Percentiles rank a stretch among this genome's conserved stretches.
Evolutionary conservation across 2,797 vertebrate species (phyloP).

Genomic region (Streptopelia turtur): DNA sequence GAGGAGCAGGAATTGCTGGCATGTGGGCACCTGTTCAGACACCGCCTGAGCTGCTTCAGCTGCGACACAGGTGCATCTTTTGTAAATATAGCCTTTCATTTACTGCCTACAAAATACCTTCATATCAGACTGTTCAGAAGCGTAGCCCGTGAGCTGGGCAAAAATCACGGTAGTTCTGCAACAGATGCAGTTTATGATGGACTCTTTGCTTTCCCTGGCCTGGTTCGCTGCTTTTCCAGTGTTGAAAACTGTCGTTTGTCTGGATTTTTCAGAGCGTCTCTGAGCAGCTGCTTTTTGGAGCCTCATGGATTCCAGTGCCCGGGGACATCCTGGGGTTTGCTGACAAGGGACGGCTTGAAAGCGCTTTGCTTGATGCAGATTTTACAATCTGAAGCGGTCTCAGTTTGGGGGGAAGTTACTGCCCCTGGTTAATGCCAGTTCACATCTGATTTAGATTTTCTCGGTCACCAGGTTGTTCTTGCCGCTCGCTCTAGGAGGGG

Average conservation of each 20-base stretch:
- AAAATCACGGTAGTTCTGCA: not conserved
- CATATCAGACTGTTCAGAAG: accelerated
- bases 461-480: not conserved
- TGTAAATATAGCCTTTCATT: not conserved
- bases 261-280: conserved; percentile 8
- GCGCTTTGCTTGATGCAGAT: not conserved
- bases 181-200: not conserved
- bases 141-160: not conserved
- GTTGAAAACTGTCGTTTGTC: not conserved
- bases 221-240: not conserved
- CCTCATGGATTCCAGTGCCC: not conserved
- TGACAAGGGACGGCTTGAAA: not conserved
- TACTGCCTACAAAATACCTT: accelerated
- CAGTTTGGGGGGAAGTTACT: not conserved
- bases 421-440: not conserved
- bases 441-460: not conserved
- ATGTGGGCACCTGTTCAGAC: conserved; percentile 45
- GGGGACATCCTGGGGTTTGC: not conserved
- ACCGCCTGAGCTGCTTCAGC: not conserved
- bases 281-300: not conserved
- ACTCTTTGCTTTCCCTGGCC: not conserved
- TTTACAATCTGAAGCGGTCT: not conserved
- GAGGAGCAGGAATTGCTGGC: not conserved
- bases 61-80: conserved; percentile 50
- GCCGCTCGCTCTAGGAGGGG: not conserved